phyloP scores from a whole-genome alignment of 2,797 vertebrate species.

The Falco berigora region DNA sequence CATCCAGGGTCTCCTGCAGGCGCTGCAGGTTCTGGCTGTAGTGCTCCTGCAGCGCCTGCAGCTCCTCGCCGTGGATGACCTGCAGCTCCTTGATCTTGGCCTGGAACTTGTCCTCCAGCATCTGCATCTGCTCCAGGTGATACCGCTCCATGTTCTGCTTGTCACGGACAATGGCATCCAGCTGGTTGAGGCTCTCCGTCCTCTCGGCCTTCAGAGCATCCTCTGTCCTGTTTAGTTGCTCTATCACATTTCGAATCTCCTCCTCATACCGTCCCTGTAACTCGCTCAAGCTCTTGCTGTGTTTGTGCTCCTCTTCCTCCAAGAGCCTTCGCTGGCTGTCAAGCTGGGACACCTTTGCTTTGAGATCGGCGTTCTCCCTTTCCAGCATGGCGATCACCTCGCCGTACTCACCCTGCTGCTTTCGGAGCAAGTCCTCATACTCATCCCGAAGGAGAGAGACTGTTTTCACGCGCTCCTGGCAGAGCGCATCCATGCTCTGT shows the following conservation, averaged over 20 bases:
- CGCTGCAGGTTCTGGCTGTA: slow-evolving; percentile 77
- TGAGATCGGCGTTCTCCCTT: slow-evolving; percentile 83
- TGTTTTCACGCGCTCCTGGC: slow-evolving; percentile 79
- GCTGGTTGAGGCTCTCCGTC: slow-evolving; percentile 74
- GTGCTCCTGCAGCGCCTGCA: slow-evolving; percentile 81
- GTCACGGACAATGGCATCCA: slow-evolving; percentile 78
- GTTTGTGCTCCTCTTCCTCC: slow-evolving; percentile 74
- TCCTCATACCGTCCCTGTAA: slow-evolving; percentile 77
- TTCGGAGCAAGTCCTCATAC: slow-evolving; percentile 80
- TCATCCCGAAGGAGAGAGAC: slow-evolving; percentile 78
- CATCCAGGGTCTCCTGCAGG: slow-evolving; percentile 71
- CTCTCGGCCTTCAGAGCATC: slow-evolving; percentile 78
- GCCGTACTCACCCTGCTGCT: slow-evolving; percentile 80
- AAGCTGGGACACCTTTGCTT: slow-evolving; percentile 76
- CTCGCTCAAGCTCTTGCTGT: slow-evolving; percentile 74
- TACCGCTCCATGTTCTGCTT: slow-evolving; percentile 79
- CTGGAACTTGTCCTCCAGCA: slow-evolving; percentile 84
- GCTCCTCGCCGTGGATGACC: slow-evolving; percentile 80
- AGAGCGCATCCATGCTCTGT: slow-evolving; percentile 76
- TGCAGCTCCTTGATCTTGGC: slow-evolving; percentile 83
- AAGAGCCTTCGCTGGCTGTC: slow-evolving; percentile 74
- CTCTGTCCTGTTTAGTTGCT: slow-evolving; percentile 76
- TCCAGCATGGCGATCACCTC: slow-evolving; percentile 76
- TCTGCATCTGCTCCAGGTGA: slow-evolving; percentile 80
- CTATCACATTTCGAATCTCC: slow-evolving; percentile 76